Evolutionary conservation across 2,797 vertebrate species (phyloP), one percentile per base, ranked within the genome.

Genomic region (Lemur catta): DNA sequence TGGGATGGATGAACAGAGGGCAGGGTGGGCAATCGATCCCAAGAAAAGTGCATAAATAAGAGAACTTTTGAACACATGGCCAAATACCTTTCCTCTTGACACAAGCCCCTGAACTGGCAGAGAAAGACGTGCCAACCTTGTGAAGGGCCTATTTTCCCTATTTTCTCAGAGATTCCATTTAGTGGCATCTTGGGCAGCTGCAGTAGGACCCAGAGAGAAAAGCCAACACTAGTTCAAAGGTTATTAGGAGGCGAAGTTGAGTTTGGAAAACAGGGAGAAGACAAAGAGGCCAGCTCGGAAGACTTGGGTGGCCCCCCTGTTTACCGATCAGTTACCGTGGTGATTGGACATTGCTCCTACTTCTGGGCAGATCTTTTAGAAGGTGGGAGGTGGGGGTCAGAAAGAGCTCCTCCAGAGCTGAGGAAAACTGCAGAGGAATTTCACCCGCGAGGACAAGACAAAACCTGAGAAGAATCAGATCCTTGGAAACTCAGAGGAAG

Each of bases 21-120:
- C 14, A 59, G 61, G 48, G 8, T 2, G 38, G 46, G 35, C 43
- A 35, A 4, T 38, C 0, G 6, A n/a, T 1, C 7, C 46, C 41
- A 50, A 43, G 33, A 20, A 71, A 26, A 41, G n/a, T 12, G 11
- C 4, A 10, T 24, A 20, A n/a, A 8, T 4, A 7, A 26, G 33
- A 59, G 10, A 0, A 67, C 22, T 11, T 65, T 69, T 2, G 55
- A 18, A 22, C 63, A 48, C 15, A 14, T 0, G 14, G 22, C 87
- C 1, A 18, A 14, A 20, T 6, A 1, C 28, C 13, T 35, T 74
- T 52, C 43, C 41, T 41, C 55, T 0, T 7, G 71, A 50, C 2
- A 7, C 1, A 67, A 18, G 67, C 6, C 38, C 33, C 67, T 57
- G 3, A 7, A 20, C 59, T 2, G 17, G 41, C 14, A 50, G 11